These are phyloP conservation scores for Sarcophaga subvicina DNA, from an alignment of 2,888 invertebrate genomes.

Conservation along the genomic window DNA sequence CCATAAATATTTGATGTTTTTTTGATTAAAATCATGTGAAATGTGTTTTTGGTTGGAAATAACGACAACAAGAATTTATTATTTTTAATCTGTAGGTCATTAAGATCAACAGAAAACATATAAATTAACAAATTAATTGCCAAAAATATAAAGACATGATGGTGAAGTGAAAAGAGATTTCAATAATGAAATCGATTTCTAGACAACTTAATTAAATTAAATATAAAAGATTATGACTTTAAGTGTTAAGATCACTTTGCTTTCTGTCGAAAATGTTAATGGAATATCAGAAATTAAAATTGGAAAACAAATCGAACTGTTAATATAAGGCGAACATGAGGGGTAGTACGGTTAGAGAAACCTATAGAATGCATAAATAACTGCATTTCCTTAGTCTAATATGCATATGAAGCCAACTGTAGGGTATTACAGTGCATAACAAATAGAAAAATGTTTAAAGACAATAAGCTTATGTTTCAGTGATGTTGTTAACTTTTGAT, in stretches of 20 bases:
- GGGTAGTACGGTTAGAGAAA: too few species aligned
- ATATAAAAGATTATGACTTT: constrained; percentile 48
- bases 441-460: too few species aligned
- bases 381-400: too few species aligned
- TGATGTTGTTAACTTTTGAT: too few species aligned
- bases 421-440: too few species aligned
- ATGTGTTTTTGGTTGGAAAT: neutral
- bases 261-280: neutral
- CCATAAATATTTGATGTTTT: constrained; percentile 14
- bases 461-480: too few species aligned
- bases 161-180: constrained; percentile 18
- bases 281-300: constrained; percentile 4
- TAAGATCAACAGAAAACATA: constrained; percentile 58
- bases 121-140: constrained; percentile 67
- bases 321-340: too few species aligned
- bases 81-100: constrained; percentile 59
- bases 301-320: neutral
- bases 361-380: too few species aligned
- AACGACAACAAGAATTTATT: neutral
- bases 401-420: too few species aligned
- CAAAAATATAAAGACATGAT: constrained; percentile 16
- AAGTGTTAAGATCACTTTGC: constrained; percentile 57
- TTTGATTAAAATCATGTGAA: constrained; percentile 21
- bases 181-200: constrained; percentile 19
- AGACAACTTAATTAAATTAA: constrained; percentile 62